Conservation (phyloP, 2,888 invertebrate species). For the Ecdyonurus torrentis region DNA sequence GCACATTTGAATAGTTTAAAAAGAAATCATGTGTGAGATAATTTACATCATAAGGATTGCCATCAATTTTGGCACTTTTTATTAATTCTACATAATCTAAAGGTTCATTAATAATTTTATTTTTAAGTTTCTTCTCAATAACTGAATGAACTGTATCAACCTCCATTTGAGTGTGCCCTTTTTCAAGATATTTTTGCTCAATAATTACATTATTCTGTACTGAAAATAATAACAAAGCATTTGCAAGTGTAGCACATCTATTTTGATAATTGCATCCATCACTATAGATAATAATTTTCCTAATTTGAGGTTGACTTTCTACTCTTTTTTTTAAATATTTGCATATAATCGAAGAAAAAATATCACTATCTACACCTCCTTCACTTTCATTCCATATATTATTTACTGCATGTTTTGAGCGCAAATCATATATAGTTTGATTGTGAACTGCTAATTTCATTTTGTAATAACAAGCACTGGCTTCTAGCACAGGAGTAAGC, state of each 20-base stretch:
- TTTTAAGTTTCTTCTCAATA: slow-evolving; percentile 20
- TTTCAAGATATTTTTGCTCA: slow-evolving; percentile 20
- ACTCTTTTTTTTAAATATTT: slow-evolving; percentile 11
- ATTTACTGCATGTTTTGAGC: slow-evolving; percentile 14
- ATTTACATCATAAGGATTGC: slow-evolving; percentile 13
- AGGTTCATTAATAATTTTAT: slow-evolving; percentile 17
- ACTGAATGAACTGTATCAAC: slow-evolving; percentile 22
- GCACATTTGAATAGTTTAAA: slow-evolving; percentile 6
- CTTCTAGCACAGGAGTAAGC: slow-evolving; percentile 16
- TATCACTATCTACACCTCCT: slow-evolving; percentile 14
- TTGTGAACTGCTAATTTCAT: slow-evolving; percentile 19
- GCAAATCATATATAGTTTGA: slow-evolving; percentile 15
- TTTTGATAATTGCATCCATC: slow-evolving; percentile 19
- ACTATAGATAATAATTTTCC: slow-evolving; percentile 15
- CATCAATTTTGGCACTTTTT: slow-evolving; percentile 11
- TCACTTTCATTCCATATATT: slow-evolving; percentile 17
- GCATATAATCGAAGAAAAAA: slow-evolving; percentile 14
- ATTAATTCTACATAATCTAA: slow-evolving; percentile 17
- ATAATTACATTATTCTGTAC: slow-evolving; percentile 14
- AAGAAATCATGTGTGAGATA: slow-evolving; percentile 10
- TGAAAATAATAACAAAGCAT: slow-evolving; percentile 17
- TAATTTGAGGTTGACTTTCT: slow-evolving; percentile 2
- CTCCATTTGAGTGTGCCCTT: slow-evolving; percentile 24
- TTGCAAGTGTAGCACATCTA: slow-evolving; percentile 17
- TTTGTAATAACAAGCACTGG: slow-evolving; percentile 17